Conservation (phyloP, 2,888 invertebrate genomes). For the Chymomyza fuscimana region DNA sequence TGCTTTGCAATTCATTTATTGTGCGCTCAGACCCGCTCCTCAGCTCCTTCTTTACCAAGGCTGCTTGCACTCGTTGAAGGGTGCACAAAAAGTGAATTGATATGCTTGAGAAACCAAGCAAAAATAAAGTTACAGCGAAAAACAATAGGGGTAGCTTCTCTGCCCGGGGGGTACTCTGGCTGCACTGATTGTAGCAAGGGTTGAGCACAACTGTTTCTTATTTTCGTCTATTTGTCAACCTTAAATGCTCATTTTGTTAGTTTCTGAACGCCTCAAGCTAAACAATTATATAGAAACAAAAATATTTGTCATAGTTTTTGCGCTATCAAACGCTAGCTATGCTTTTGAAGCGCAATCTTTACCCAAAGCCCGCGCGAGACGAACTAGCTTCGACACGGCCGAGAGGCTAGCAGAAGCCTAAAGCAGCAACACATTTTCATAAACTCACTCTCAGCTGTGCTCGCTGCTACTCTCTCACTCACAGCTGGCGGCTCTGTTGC, state of each 20-base stretch:
- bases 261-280: slow-evolving; percentile 15
- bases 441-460: background rate
- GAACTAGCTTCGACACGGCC: no score
- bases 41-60: background rate
- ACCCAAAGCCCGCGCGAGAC: no score
- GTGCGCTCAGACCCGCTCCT: slow-evolving; percentile 9
- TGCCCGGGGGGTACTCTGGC: background rate
- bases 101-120: slow-evolving; percentile 74
- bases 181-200: slow-evolving; percentile 55
- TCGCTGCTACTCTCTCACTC: background rate
- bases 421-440: no score
- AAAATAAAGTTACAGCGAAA: slow-evolving; percentile 42
- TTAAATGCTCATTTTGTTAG: slow-evolving; percentile 72
- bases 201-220: slow-evolving; percentile 26
- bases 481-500: background rate
- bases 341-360: background rate
- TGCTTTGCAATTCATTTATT: slow-evolving; percentile 44
- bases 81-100: slow-evolving; percentile 68
- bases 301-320: slow-evolving; percentile 3
- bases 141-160: background rate
- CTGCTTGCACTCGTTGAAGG: slow-evolving; percentile 27
- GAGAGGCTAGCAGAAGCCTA: no score
- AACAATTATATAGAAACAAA: background rate
- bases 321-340: background rate
- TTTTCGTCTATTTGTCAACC: background rate